Conservation (phyloP, 2,113 vertebrate species). For the Aramus guarauna region DNA sequence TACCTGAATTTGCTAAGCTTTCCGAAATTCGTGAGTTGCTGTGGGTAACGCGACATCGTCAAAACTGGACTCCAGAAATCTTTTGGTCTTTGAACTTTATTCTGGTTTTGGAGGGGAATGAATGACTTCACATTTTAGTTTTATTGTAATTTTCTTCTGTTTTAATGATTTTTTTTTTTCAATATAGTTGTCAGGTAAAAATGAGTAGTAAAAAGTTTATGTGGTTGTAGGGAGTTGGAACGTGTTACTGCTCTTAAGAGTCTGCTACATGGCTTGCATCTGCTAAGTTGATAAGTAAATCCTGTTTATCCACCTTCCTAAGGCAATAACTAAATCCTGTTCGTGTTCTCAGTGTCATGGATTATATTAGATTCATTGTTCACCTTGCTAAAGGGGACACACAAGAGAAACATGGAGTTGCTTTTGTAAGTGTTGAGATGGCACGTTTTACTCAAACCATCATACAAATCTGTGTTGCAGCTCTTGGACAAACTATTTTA, state of each 20-base stretch:
- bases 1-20: not conserved
- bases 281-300: slow-evolving; percentile 20
- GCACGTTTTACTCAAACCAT: not conserved
- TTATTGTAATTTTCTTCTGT: not conserved
- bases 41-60: accelerated
- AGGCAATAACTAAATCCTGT: not conserved
- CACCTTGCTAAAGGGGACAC: not conserved
- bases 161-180: not conserved
- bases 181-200: not conserved
- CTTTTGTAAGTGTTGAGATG: not conserved
- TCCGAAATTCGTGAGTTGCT: not conserved
- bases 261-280: not conserved
- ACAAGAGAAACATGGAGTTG: not conserved
- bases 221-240: not conserved
- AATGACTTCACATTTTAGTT: not conserved
- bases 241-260: not conserved
- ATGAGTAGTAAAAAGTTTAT: not conserved
- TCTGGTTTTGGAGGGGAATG: not conserved
- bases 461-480: accelerated
- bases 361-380: not conserved
- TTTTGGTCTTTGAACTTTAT: not conserved
- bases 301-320: not conserved
- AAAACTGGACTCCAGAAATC: not conserved
- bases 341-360: not conserved
- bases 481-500: not conserved